These are phyloP conservation scores for Heterocephalus glaber DNA, from an alignment of 2,113 vertebrate species.

Conservation along the genomic window DNA sequence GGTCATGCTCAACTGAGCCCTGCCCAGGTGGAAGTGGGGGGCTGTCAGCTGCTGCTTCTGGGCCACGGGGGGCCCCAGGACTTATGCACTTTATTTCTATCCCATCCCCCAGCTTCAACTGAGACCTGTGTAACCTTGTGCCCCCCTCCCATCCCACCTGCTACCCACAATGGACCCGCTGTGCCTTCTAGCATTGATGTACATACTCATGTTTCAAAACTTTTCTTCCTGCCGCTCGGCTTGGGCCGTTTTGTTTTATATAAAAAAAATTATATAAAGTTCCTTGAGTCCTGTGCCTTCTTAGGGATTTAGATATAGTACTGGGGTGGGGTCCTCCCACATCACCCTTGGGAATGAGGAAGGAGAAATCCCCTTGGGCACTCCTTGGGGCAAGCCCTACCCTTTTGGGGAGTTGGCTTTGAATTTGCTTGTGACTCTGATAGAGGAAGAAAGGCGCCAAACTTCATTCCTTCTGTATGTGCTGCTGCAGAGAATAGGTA, in stretches of 20 bases:
- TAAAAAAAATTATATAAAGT: slow-evolving; percentile 17
- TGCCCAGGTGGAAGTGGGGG: not conserved
- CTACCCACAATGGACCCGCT: slow-evolving; percentile 20
- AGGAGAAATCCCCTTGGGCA: not conserved
- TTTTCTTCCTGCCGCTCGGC: slow-evolving; percentile 62
- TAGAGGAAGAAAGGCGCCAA: not conserved
- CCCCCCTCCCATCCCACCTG: not conserved
- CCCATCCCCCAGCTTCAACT: slow-evolving; percentile 72
- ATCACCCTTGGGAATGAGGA: not conserved
- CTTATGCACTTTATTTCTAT: slow-evolving; percentile 78
- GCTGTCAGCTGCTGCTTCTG: slow-evolving; percentile 73
- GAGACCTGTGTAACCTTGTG: slow-evolving; percentile 77
- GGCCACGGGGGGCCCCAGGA: slow-evolving; percentile 72
- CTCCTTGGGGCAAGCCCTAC: not conserved
- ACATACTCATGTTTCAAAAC: slow-evolving; percentile 64
- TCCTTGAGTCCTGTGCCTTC: not conserved
- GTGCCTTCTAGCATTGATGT: slow-evolving; percentile 73
- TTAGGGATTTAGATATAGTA: not conserved
- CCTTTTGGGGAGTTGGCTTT: not conserved
- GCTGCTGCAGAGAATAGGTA: not conserved
- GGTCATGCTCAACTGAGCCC: slow-evolving; percentile 84
- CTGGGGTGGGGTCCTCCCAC: not conserved
- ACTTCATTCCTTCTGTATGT: not conserved
- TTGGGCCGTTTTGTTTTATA: slow-evolving; percentile 74
- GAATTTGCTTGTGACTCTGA: not conserved